Percentiles rank a stretch among this genome's conserved stretches.
phyloP scores from a whole-genome alignment of 2,113 vertebrate species.

The Aplodontia rufa region DNA sequence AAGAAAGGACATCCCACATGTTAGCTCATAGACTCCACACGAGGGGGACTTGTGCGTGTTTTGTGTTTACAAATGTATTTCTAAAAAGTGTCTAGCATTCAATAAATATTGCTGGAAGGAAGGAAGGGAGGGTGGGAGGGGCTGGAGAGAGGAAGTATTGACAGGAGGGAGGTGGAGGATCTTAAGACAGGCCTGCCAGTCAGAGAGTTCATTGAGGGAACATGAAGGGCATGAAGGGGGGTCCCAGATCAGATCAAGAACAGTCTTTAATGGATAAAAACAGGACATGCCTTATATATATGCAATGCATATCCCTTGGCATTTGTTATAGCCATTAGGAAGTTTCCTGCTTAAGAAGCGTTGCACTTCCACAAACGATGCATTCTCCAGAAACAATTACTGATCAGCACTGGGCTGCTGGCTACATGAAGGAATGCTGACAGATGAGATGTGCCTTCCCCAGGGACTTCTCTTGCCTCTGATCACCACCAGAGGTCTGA shows the following conservation, averaged over 20 bases:
- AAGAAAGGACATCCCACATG: neutral
- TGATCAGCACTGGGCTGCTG: neutral
- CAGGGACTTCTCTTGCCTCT: neutral
- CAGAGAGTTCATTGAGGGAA: neutral
- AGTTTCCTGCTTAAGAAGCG: neutral
- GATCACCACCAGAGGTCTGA: neutral
- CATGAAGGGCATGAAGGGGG: neutral
- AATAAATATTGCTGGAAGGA: neutral
- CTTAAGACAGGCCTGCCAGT: neutral
- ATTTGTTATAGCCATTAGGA: neutral
- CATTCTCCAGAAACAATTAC: neutral
- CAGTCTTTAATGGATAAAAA: neutral
- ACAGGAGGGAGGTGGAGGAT: too few relatives aligned
- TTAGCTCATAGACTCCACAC: neutral
- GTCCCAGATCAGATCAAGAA: neutral
- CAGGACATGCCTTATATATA: neutral
- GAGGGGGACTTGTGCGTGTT: neutral
- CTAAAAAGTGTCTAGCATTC: neutral
- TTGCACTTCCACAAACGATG: neutral
- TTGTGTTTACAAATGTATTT: neutral
- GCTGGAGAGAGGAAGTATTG: neutral
- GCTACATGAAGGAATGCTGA: neutral
- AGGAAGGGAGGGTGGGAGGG: neutral
- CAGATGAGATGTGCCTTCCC: neutral
- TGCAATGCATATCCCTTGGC: neutral